phyloP scores from a whole-genome alignment of 2,888 invertebrate genomes.

The Trichopria drosophilae region DNA sequence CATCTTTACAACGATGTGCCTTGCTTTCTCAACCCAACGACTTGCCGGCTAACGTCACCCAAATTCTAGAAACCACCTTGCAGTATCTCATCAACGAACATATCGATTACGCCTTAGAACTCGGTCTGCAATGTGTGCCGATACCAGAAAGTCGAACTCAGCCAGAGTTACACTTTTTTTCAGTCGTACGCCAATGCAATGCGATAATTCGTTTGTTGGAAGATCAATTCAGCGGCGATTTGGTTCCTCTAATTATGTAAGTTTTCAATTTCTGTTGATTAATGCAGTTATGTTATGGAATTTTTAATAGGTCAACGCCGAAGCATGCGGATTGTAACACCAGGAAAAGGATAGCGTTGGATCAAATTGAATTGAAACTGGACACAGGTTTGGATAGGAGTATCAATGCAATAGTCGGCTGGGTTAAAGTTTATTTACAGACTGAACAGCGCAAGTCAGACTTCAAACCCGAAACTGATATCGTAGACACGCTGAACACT shows the following conservation, averaged over 20 bases:
- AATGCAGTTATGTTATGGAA: conserved; percentile 14
- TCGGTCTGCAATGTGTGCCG: conserved; percentile 87
- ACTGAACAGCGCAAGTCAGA: conserved; percentile 95
- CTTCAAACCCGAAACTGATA: conserved; percentile 83
- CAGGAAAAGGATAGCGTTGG: conserved; percentile 81
- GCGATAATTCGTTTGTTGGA: conserved; percentile 91
- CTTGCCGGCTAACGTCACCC: conserved; percentile 74
- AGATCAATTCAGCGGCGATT: conserved; percentile 87
- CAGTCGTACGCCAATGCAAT: conserved; percentile 89
- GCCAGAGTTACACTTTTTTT: conserved; percentile 90
- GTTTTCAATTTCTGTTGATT: conserved; percentile 40
- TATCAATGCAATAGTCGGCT: conserved; percentile 84
- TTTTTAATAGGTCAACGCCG: conserved; percentile 71
- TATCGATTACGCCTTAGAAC: conserved; percentile 93
- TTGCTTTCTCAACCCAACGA: conserved; percentile 80
- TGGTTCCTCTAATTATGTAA: conserved; percentile 86
- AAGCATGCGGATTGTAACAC: conserved; percentile 87
- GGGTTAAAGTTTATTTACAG: conserved; percentile 87
- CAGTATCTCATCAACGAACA: conserved; percentile 88
- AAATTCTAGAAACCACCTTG: conserved; percentile 81
- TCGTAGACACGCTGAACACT: conserved; percentile 80
- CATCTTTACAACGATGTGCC: conserved; percentile 86
- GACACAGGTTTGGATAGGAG: conserved; percentile 87
- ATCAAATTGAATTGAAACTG: conserved; percentile 88
- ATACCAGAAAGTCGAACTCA: conserved; percentile 84